These are phyloP conservation scores for Drosophila borealis DNA, from an alignment of 2,888 invertebrate species.

Conservation along the genomic window DNA sequence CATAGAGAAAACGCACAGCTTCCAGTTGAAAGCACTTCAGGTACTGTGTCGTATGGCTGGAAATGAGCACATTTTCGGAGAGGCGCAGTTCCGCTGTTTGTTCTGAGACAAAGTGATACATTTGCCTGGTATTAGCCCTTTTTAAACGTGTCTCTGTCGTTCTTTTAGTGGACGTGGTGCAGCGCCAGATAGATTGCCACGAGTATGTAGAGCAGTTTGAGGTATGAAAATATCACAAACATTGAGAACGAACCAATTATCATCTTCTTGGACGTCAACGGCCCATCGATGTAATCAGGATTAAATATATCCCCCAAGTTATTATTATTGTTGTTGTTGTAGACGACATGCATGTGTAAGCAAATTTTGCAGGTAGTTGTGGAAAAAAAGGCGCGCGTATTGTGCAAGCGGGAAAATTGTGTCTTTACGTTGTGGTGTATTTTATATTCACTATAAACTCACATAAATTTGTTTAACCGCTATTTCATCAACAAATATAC, in stretches of 20 bases:
- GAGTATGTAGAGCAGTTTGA: constrained; percentile 83
- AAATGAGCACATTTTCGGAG: constrained; percentile 66
- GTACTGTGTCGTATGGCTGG: constrained; percentile 79
- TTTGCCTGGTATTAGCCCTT: constrained; percentile 37
- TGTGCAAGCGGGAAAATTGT: not conserved
- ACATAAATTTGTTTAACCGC: not conserved
- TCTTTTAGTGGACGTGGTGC: constrained; percentile 56
- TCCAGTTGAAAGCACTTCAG: constrained; percentile 82
- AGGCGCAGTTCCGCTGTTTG: constrained; percentile 77
- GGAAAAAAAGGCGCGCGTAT: constrained; percentile 50
- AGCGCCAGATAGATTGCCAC: constrained; percentile 82
- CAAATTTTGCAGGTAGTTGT: constrained; percentile 41
- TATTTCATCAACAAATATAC: constrained; percentile 6
- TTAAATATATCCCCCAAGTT: constrained; percentile 55
- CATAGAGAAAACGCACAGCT: constrained; percentile 80
- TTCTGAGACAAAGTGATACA: constrained; percentile 83
- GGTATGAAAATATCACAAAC: constrained; percentile 84
- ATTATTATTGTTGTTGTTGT: constrained; percentile 44
- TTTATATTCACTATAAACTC: not conserved
- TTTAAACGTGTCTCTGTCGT: not conserved
- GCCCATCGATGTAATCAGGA: constrained; percentile 81
- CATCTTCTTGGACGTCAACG: constrained; percentile 74
- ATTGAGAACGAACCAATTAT: constrained; percentile 82
- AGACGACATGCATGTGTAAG: constrained; percentile 65
- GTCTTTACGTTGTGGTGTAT: not conserved